Percentiles rank a stretch among this genome's conserved stretches.
Evolutionary conservation across 2,797 vertebrate species (phyloP).

Genomic region (Microctenopoma steveboyesi): DNA sequence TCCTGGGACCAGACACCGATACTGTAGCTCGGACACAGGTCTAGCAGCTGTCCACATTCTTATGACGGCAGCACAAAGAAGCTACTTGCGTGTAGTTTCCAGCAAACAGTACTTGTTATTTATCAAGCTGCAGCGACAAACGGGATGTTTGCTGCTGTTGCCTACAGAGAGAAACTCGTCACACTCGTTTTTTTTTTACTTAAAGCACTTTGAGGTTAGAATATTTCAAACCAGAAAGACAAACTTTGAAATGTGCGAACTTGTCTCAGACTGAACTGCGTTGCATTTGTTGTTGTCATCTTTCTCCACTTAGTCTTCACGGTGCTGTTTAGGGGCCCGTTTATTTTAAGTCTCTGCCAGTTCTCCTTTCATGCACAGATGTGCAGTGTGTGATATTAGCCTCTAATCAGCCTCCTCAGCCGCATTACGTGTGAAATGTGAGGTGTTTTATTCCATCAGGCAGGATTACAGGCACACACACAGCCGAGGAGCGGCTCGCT

Average conservation of each 20-base stretch:
- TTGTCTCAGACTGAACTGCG: not conserved
- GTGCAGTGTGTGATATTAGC: constrained; percentile 20
- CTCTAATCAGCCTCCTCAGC: constrained; percentile 24
- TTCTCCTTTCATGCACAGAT: constrained; percentile 10
- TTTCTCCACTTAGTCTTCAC: not conserved
- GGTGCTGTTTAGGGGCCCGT: not conserved
- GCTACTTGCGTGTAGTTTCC: not conserved
- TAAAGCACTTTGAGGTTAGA: no score
- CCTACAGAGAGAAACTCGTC: not conserved
- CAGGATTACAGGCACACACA: constrained; percentile 37
- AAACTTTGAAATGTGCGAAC: not conserved
- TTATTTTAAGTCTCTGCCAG: constrained; percentile 5
- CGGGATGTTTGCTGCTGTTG: not conserved
- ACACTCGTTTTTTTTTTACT: no score
- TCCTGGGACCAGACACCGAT: no score
- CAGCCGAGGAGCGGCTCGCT: constrained; percentile 28
- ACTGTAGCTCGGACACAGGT: no score
- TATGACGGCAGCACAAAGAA: not conserved
- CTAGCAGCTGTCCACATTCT: no score
- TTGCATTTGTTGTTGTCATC: not conserved
- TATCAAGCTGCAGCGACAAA: not conserved
- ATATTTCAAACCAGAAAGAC: not conserved
- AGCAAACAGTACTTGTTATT: not conserved
- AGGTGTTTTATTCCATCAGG: constrained; percentile 51
- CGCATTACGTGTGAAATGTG: constrained; percentile 37